These are phyloP conservation scores for Drosophila anceps DNA, from an alignment of 2,888 invertebrate genomes.

Conservation along the genomic window DNA sequence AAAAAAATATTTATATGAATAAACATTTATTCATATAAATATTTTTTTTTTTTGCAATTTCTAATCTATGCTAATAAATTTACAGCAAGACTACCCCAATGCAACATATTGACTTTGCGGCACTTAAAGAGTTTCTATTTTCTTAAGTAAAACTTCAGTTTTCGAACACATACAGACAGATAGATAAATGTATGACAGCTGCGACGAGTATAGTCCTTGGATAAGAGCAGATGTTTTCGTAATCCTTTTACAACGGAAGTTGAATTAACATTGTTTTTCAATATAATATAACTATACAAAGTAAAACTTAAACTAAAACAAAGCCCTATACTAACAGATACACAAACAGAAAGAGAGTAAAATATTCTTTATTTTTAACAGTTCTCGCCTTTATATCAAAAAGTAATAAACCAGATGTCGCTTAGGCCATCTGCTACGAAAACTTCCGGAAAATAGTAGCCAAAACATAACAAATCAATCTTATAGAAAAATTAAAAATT, in stretches of 20 bases:
- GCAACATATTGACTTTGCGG: too few relatives aligned
- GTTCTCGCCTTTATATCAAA: neutral
- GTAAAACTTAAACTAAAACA: neutral
- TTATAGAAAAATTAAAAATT: too few relatives aligned
- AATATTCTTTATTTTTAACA: neutral
- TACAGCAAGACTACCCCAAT: neutral
- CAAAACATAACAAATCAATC: too few relatives aligned
- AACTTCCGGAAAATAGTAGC: neutral
- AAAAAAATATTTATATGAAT: too few relatives aligned
- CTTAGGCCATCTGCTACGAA: neutral
- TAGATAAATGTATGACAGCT: conserved; percentile 28
- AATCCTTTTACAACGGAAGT: conserved; percentile 4
- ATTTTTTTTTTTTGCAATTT: too few relatives aligned
- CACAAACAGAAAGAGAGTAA: neutral
- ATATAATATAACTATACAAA: neutral
- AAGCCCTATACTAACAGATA: neutral
- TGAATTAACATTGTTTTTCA: neutral
- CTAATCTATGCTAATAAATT: neutral
- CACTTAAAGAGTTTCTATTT: too few relatives aligned
- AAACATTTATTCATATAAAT: too few relatives aligned
- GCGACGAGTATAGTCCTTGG: neutral
- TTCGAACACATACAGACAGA: too few relatives aligned
- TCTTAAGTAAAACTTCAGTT: too few relatives aligned
- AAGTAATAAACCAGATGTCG: too few relatives aligned
- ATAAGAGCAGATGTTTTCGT: conserved; percentile 31